Evolutionary conservation across 2,113 vertebrate species (phyloP), one percentile per base, ranked within the genome.

Genomic region (Chaenocephalus aceratus): DNA sequence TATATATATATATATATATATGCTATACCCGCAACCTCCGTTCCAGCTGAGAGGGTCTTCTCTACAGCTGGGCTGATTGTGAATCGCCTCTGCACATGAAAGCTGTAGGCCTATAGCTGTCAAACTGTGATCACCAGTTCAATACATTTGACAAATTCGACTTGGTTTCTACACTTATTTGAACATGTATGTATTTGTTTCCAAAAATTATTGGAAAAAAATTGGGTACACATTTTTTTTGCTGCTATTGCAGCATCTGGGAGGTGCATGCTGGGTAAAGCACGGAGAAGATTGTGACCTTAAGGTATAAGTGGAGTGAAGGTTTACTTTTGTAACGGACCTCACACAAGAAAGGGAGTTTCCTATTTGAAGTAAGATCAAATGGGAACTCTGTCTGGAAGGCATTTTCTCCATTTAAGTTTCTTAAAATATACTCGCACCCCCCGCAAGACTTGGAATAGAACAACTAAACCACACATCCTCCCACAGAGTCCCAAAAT

Each of bases 371-470:
- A 73, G 79, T 72, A 12, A 75, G 73, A 83, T 91, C 23, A 68
- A 75, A 80, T 56, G 15, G 23, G 46, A 69, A 80, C 72, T 87
- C 67, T 78, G 72, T 14, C 77, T 82, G 45, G 66, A 81, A 81
- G 74, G 30, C 46, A 80, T 84, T 89, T 86, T 81, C 54, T 79
- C n/a, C 36, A 30, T 74, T 63, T 54, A 45, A 77, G 71, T 68
- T 73, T 57, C 86, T 86, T 70, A 82, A 87, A 91, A 89, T 90
- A 88, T 53, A 73, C 79, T n/a, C 71, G 65, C 80, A 80, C n/a
- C 48, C 72, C 66, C 61, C 75, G 30, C 80, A 72, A 69, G 56
- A 56, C 86, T 85, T 44, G 70, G 60, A 92, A 92, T 91, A 92
- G 89, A 83, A 58, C 72, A 79, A 70, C 63, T 49, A 70, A 60